Evolutionary conservation across 1,140 invertebrate genomes (phyloP).

Genomic region (Caenorhabditis remanei): DNA sequence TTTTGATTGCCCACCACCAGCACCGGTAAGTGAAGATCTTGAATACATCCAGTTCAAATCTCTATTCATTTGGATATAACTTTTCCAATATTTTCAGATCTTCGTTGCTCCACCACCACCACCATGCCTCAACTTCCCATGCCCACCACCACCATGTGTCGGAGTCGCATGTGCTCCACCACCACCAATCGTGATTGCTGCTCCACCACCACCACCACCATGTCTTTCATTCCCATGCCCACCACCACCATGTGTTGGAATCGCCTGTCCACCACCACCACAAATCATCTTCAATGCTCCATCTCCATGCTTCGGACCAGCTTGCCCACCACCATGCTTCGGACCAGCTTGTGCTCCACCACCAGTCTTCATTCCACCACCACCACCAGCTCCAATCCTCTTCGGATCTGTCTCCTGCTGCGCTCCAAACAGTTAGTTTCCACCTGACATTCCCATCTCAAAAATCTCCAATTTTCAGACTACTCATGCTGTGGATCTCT

Average conservation of each 20-base stretch:
- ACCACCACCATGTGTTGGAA: slow-evolving; percentile 29
- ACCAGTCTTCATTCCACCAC: slow-evolving; percentile 30
- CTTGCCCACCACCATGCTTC: slow-evolving; percentile 34
- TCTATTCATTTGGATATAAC: too few relatives aligned
- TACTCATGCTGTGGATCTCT: slow-evolving; percentile 47
- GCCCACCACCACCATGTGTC: slow-evolving; percentile 34
- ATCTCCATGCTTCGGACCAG: slow-evolving; percentile 36
- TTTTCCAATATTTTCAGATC: slow-evolving; percentile 27
- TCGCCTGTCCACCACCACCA: slow-evolving; percentile 9
- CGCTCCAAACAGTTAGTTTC: slow-evolving; percentile 35
- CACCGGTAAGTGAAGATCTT: not conserved
- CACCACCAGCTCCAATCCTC: slow-evolving; percentile 32
- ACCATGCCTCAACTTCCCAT: slow-evolving; percentile 30
- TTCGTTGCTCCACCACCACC: slow-evolving; percentile 33
- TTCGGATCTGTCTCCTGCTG: slow-evolving; percentile 41
- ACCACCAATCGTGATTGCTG: slow-evolving; percentile 19
- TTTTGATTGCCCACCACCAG: slow-evolving; percentile 43
- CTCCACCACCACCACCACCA: slow-evolving; percentile 27
- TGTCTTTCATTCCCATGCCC: not conserved
- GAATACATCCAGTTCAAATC: not conserved
- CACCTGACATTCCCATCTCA: too few relatives aligned
- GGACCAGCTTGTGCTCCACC: slow-evolving; percentile 33
- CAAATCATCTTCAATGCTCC: slow-evolving; percentile 22
- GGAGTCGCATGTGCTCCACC: slow-evolving; percentile 17
- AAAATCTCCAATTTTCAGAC: not conserved